phyloP scores from a whole-genome alignment of 2,113 vertebrate species.

The Lepus americanus region DNA sequence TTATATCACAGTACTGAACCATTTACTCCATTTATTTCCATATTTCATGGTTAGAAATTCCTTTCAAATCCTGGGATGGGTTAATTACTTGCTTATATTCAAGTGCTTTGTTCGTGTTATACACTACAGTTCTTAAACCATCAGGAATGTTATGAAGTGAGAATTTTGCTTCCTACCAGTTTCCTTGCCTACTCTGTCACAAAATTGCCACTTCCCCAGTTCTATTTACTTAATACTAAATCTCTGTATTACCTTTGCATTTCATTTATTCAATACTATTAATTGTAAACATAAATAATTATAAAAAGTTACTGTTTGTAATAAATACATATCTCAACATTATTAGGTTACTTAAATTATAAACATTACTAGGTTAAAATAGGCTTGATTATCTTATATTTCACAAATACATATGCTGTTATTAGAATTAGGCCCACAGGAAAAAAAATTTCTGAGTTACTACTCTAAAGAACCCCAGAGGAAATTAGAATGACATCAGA shows the following conservation, averaged over 20 bases:
- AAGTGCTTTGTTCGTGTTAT: slow-evolving; percentile 21
- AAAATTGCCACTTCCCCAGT: slow-evolving; percentile 27
- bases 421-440: not conserved
- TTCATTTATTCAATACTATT: slow-evolving; percentile 34
- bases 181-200: not conserved
- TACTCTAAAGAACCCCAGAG: not conserved
- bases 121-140: slow-evolving; percentile 6
- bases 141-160: not conserved
- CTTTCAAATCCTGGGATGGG: not conserved
- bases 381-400: slow-evolving; percentile 8
- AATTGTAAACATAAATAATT: slow-evolving; percentile 32
- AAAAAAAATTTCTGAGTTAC: not conserved
- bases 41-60: slow-evolving; percentile 52
- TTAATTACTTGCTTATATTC: slow-evolving; percentile 43
- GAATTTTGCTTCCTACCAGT: slow-evolving; percentile 47
- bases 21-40: slow-evolving; percentile 29
- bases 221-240: slow-evolving; percentile 27
- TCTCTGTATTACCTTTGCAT: not conserved
- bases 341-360: slow-evolving; percentile 41
- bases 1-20: not conserved
- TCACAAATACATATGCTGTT: slow-evolving; percentile 18
- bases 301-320: not conserved
- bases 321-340: slow-evolving; percentile 28
- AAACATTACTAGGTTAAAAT: not conserved
- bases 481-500: slow-evolving; percentile 46